Evolutionary conservation across 2,113 vertebrate species (phyloP), one percentile per base, ranked within the genome.

Genomic region (Prietella phreatophila): DNA sequence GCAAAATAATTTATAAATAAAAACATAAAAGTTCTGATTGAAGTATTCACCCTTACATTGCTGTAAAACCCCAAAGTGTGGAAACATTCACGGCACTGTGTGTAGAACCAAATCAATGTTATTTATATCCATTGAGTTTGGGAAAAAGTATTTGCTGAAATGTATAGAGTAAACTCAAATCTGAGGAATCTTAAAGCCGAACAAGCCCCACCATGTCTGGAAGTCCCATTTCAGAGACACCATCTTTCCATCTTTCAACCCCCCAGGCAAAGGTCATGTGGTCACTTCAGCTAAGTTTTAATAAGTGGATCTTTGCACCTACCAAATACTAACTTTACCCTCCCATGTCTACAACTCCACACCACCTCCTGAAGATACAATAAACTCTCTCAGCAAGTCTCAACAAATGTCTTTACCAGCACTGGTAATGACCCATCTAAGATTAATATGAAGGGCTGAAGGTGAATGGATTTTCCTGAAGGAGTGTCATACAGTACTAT

Each of bases 211-310:
- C 27, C 47, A 85, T 27, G 10, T 56, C 67, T 78, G 82, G 67
- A 25, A 33, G 53, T 75, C 78, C 78, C 20, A 27, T 89, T 87
- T 92, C 92, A 93, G 90, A 82, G 90, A 80, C 14, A 0, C 27
- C 58, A 5, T 89, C 67, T 6, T 71, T 60, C 22, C 79, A 90
- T 88, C 22, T 30, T 63, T 87, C 84, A 80, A 91, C 17, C 92
- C 91, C 91, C 90, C 76, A 76, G 91, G 84, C 90, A 78, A 84
- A 33, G 88, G 88, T 90, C 92, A 82, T 9, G 27, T 56, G 87
- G 86, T 89, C 83, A 85, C 67, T 87, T 93, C 90, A 84, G 91
- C 91, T 84, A 84, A 87, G 86, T 33, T 86, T 47, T 83, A 82
- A 86, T 84, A 30, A 14, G 60, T 85, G 60, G 86, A 81, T 56